Percentiles rank a stretch among this genome's conserved stretches.
These are phyloP conservation scores for Morelia viridis DNA, from an alignment of 2,797 vertebrate species.

Conservation along the genomic window DNA sequence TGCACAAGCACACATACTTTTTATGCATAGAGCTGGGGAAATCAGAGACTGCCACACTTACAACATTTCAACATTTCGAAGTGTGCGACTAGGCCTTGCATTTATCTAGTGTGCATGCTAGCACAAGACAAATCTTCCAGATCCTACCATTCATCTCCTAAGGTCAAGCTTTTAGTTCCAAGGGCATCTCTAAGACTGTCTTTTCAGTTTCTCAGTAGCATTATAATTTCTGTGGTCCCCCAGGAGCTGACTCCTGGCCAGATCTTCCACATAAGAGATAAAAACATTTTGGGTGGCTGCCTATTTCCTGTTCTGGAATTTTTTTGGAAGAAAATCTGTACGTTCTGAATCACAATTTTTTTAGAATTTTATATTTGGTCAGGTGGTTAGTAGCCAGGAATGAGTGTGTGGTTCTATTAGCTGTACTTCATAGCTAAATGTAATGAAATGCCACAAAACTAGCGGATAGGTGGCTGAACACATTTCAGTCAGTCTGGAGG, in stretches of 20 bases:
- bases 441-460: constrained; percentile 50
- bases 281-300: not conserved
- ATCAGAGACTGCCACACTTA: not conserved
- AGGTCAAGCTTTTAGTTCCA: not conserved
- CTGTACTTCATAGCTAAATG: constrained; percentile 7
- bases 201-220: not conserved
- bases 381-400: not conserved
- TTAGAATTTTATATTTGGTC: not conserved
- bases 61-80: not conserved
- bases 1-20: not conserved
- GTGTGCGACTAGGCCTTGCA: not conserved
- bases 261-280: not conserved
- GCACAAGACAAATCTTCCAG: not conserved
- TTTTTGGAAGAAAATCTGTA: not conserved
- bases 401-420: constrained; percentile 12
- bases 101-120: not conserved
- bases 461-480: not conserved
- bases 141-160: not conserved
- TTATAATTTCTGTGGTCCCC: not conserved
- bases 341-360: not conserved
- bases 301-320: not conserved
- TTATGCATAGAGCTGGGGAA: not conserved
- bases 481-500: constrained; percentile 38
- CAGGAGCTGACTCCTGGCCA: not conserved
- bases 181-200: not conserved